Conservation (phyloP, 37 sponge, comb jelly and placozoan genomes). For the Ephydatia muelleri region DNA sequence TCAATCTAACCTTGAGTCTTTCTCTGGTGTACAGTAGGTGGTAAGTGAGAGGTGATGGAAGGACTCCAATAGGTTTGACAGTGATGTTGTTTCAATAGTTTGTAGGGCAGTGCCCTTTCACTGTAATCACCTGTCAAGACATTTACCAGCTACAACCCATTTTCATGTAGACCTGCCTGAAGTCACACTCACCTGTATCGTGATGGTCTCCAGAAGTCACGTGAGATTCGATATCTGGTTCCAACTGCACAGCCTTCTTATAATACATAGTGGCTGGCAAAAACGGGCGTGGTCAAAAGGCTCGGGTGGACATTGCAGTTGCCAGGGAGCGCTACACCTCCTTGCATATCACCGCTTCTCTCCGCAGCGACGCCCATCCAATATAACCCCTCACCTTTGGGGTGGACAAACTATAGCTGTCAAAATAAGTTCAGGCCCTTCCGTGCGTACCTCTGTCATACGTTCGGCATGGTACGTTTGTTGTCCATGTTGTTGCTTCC, state of each 20-base stretch:
- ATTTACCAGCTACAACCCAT: too few relatives aligned
- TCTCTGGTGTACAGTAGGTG: conserved; percentile 5
- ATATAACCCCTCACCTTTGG: conserved; percentile 33
- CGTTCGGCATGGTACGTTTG: neutral
- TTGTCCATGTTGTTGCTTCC: neutral
- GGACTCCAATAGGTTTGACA: neutral
- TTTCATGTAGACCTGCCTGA: too few relatives aligned
- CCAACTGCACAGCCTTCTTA: conserved; percentile 77
- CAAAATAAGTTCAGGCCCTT: neutral
- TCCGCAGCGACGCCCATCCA: conserved; percentile 81
- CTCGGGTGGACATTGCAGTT: too few relatives aligned
- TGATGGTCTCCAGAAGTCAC: neutral
- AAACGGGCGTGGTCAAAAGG: neutral
- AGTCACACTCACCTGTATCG: neutral
- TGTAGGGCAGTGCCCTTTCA: too few relatives aligned
- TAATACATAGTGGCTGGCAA: conserved; percentile 70
- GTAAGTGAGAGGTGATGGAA: conserved; percentile 6
- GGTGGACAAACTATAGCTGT: neutral
- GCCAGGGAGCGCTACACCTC: too few relatives aligned
- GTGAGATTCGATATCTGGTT: conserved; percentile 71
- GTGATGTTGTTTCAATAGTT: too few relatives aligned
- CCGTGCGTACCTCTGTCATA: conserved; percentile 1
- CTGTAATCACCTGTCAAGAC: too few relatives aligned
- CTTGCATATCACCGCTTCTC: conserved; percentile 53
- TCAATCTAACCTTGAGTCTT: conserved; percentile 2